These are phyloP conservation scores for Helicolenus hilgendorfi DNA, from an alignment of 2,797 vertebrate genomes.

Conservation along the genomic window DNA sequence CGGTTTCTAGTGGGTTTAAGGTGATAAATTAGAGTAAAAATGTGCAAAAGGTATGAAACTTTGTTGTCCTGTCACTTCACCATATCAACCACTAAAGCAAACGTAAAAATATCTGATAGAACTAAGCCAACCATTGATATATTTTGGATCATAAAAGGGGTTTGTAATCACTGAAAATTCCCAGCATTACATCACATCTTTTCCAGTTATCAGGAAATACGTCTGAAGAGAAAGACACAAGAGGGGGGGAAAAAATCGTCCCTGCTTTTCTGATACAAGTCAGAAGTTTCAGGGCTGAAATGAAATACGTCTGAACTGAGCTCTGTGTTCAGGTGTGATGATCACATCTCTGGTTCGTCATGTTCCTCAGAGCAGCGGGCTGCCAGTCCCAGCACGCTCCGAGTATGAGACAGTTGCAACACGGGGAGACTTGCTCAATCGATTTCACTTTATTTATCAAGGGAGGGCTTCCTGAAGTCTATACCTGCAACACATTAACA, in stretches of 20 bases:
- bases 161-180: conserved; percentile 15
- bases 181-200: conserved; percentile 27
- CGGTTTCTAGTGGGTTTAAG: conserved; percentile 5
- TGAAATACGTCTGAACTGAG: background rate
- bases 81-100: background rate
- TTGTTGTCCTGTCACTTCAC: background rate
- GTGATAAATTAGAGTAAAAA: background rate
- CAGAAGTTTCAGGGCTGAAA: conserved; percentile 11
- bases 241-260: background rate
- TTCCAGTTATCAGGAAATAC: background rate
- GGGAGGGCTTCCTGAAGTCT: conserved; percentile 30
- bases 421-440: conserved; percentile 82
- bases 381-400: conserved; percentile 85
- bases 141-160: background rate
- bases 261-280: conserved; percentile 3
- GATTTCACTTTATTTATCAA: conserved; percentile 58
- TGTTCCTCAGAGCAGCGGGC: conserved; percentile 40
- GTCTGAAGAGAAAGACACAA: background rate
- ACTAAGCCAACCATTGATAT: background rate
- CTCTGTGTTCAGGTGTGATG: conserved; percentile 39
- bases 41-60: background rate
- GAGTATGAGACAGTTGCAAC: conserved; percentile 80
- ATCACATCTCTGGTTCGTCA: conserved; percentile 32
- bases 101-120: background rate
- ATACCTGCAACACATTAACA: background rate